Evolutionary conservation across 2,797 vertebrate genomes (phyloP).

Genomic region (Silurus lanzhouensis): DNA sequence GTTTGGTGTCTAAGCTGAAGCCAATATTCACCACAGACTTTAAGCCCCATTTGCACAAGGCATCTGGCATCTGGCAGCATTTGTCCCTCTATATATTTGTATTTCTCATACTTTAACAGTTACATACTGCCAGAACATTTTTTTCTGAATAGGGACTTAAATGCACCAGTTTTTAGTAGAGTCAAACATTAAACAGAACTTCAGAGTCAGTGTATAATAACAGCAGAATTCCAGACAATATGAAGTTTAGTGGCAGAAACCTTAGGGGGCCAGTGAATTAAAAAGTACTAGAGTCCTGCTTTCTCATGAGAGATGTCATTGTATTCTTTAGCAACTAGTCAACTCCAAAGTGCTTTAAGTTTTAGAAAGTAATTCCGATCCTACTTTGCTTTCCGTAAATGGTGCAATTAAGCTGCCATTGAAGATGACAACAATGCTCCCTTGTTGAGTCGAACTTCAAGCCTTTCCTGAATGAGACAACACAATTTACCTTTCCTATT

Average conservation of each 20-base stretch:
- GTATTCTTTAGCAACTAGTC: conserved; percentile 9
- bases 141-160: conserved; percentile 5
- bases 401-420: conserved; percentile 15
- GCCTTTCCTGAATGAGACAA: not conserved
- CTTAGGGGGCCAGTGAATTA: not conserved
- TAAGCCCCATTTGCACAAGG: conserved; percentile 38
- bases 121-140: not conserved
- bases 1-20: conserved; percentile 22
- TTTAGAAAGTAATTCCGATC: conserved; percentile 9
- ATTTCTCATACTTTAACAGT: conserved; percentile 16
- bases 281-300: not conserved
- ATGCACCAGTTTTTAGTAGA: conserved; percentile 5
- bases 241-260: not conserved
- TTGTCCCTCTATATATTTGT: conserved; percentile 45
- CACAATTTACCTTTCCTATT: not conserved
- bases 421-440: not conserved
- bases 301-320: not conserved
- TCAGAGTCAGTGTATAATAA: not conserved
- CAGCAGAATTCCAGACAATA: conserved; percentile 3
- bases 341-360: conserved; percentile 6
- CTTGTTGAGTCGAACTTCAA: not conserved
- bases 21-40: conserved; percentile 22
- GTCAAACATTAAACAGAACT: conserved; percentile 15
- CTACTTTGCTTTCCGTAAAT: conserved; percentile 16
- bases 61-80: conserved; percentile 57